phyloP scores from a whole-genome alignment of 2,113 vertebrate genomes.

The Mellivora capensis region DNA sequence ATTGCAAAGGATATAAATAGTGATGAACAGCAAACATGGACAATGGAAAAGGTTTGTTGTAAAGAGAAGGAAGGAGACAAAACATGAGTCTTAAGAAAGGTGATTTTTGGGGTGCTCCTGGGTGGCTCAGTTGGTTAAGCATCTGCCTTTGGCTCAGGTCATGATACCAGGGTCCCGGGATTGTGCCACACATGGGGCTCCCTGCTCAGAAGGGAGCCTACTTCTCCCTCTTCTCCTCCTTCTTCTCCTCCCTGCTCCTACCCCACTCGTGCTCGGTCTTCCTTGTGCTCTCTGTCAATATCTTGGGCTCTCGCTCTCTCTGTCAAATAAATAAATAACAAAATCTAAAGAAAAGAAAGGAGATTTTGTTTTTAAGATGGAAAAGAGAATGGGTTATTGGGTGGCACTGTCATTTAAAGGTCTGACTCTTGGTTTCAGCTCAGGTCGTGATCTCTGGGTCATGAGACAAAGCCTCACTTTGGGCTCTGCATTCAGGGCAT shows the following conservation, averaged over 20 bases:
- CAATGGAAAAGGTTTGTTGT: not conserved
- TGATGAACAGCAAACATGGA: not conserved
- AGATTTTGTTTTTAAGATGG: not conserved
- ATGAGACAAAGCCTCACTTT: not conserved
- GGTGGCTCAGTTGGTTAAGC: not conserved
- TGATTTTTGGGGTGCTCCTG: not conserved
- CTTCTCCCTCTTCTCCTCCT: not conserved
- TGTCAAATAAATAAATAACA: too few species aligned
- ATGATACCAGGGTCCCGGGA: not conserved
- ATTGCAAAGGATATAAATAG: not conserved
- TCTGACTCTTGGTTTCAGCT: not conserved
- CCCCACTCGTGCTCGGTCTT: too few species aligned
- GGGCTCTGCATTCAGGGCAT: not conserved
- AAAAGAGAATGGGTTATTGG: not conserved
- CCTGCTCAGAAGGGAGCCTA: not conserved
- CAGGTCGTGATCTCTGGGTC: not conserved
- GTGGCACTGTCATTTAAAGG: not conserved
- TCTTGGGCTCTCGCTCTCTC: too few species aligned
- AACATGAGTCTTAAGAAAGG: not conserved
- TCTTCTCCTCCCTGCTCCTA: not conserved
- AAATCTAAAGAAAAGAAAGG: too few species aligned
- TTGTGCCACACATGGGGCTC: not conserved
- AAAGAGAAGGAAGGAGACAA: not conserved
- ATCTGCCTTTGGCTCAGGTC: not conserved
- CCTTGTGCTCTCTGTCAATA: too few species aligned